Conservation (phyloP, 1,140 invertebrate species). For the Helicorthomorpha holstii region DNA sequence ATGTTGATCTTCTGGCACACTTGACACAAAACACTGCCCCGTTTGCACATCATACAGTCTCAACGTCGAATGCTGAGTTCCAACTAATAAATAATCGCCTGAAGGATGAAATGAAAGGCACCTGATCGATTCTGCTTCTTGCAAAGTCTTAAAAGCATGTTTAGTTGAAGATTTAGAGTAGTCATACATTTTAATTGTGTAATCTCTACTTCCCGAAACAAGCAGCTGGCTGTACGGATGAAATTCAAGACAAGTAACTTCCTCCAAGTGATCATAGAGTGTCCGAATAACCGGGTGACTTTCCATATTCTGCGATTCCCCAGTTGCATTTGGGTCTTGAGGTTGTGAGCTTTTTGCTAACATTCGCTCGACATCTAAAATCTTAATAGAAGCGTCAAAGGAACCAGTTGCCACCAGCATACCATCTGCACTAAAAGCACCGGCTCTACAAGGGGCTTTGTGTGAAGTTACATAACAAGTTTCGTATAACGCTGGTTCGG, state of each 20-base stretch:
- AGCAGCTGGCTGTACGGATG: conserved; percentile 85
- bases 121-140: conserved; percentile 78
- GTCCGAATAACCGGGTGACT: conserved; percentile 96
- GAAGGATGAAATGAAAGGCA: conserved; percentile 87
- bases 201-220: conserved; percentile 83
- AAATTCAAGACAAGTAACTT: conserved; percentile 92
- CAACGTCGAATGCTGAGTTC: conserved; percentile 78
- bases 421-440: conserved; percentile 83
- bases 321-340: conserved; percentile 20
- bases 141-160: conserved; percentile 89
- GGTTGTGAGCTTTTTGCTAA: conserved; percentile 54
- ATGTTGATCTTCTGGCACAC: conserved; percentile 81
- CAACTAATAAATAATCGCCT: conserved; percentile 84
- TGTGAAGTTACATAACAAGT: conserved; percentile 98
- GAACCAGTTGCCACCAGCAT: conserved; percentile 95
- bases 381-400: conserved; percentile 96
- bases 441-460: conserved; percentile 86
- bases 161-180: conserved; percentile 96
- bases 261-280: conserved; percentile 94
- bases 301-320: conserved; percentile 50
- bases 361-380: conserved; percentile 95
- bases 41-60: conserved; percentile 91
- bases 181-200: conserved; percentile 90
- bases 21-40: conserved; percentile 84
- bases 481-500: conserved; percentile 89